Evolutionary conservation across 2,797 vertebrate species (phyloP).

Genomic region (Tragelaphus eurycerus): DNA sequence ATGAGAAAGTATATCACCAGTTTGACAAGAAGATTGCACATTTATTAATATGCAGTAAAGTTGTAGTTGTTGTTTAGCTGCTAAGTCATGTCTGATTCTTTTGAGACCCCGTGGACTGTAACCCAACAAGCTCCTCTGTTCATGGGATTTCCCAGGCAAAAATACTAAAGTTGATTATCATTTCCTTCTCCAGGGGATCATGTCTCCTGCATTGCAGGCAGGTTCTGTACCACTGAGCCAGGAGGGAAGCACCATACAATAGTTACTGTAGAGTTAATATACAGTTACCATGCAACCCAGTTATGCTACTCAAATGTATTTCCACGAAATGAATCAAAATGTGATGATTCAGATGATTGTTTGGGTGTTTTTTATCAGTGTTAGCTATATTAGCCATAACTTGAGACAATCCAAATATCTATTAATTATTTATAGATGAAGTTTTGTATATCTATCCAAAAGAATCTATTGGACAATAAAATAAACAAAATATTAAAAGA

Average conservation of each 20-base stretch:
- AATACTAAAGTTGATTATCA: not conserved
- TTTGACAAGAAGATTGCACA: not conserved
- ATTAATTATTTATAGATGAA: not conserved
- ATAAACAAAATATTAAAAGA: not conserved
- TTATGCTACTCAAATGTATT: not conserved
- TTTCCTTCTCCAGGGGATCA: not conserved
- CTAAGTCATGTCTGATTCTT: not conserved
- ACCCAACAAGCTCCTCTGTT: not conserved
- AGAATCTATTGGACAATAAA: not conserved
- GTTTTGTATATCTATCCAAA: not conserved
- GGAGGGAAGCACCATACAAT: not conserved
- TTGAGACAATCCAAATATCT: not conserved
- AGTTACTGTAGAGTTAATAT: not conserved
- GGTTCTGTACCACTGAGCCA: not conserved
- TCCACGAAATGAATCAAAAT: not conserved
- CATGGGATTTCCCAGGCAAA: not conserved
- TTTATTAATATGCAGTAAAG: not conserved
- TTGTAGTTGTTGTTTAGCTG: not conserved
- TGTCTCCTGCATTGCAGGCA: not conserved
- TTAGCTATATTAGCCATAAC: not conserved
- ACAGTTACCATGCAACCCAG: fast-evolving
- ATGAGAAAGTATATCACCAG: not conserved
- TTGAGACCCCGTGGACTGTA: not conserved
- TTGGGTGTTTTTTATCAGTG: not conserved
- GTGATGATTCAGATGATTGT: not conserved